A percentile compares a stretch with the other conserved stretches of the same genome.
These are phyloP conservation scores for Drosophila parthenogenetica DNA, from an alignment of 2,888 invertebrate species.

Conservation along the genomic window DNA sequence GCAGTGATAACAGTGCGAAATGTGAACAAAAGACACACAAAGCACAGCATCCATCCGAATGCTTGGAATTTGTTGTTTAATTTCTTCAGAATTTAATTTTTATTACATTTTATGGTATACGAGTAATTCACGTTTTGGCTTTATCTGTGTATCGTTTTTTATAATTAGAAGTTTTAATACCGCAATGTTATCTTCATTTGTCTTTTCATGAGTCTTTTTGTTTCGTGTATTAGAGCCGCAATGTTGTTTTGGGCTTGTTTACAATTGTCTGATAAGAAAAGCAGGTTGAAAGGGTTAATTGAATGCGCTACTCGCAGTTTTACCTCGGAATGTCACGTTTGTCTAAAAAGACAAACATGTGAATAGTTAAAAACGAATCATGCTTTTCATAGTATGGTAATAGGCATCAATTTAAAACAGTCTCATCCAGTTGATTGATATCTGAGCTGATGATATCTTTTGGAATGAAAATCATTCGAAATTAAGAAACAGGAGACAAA, in stretches of 20 bases:
- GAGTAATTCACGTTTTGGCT: slow-evolving; percentile 9
- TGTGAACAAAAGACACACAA: slow-evolving; percentile 5
- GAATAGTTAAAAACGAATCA: background rate
- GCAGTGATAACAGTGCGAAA: slow-evolving; percentile 27
- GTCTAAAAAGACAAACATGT: background rate
- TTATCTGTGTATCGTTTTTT: slow-evolving; percentile 23
- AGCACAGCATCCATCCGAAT: slow-evolving; percentile 5
- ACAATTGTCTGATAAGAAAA: slow-evolving; percentile 42
- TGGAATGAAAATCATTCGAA: too few species aligned
- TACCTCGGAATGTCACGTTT: slow-evolving; percentile 16
- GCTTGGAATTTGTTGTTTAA: slow-evolving; percentile 9
- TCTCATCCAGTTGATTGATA: background rate
- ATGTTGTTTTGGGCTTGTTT: slow-evolving; percentile 38
- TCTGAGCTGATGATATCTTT: background rate
- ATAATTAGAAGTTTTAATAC: slow-evolving; percentile 66
- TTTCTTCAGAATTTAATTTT: slow-evolving; percentile 11
- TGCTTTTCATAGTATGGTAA: background rate
- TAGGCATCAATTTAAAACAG: slow-evolving; percentile 1
- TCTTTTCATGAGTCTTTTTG: slow-evolving; percentile 46
- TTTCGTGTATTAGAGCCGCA: slow-evolving; percentile 42
- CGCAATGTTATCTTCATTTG: slow-evolving; percentile 69
- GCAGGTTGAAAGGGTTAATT: slow-evolving; percentile 67
- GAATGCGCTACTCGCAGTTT: slow-evolving; percentile 25
- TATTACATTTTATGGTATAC: slow-evolving; percentile 1
- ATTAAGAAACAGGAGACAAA: too few species aligned